Evolutionary conservation across 2,797 vertebrate genomes (phyloP).

Genomic region (Columba guinea): DNA sequence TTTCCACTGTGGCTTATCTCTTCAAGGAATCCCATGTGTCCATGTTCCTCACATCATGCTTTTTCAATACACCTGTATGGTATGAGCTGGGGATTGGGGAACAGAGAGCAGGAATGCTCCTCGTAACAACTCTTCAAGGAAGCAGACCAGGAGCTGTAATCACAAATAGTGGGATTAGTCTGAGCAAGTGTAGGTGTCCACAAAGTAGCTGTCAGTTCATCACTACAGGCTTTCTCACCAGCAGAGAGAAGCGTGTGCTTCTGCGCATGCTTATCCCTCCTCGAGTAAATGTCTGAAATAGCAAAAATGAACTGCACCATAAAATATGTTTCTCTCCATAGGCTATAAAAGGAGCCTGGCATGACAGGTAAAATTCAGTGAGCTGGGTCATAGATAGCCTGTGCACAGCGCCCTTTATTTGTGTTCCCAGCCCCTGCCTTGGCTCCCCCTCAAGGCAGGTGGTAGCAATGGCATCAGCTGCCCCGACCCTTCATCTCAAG

Average conservation of each 20-base stretch:
- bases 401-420: neutral
- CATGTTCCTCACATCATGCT: neutral
- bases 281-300: neutral
- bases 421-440: neutral
- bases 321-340: neutral
- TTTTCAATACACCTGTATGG: neutral
- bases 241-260: neutral
- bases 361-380: neutral
- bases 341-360: neutral
- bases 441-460: neutral
- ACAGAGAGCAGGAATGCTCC: neutral
- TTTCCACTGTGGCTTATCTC: neutral
- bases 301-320: neutral
- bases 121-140: neutral
- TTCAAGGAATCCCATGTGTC: neutral
- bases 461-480: neutral
- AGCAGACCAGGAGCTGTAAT: neutral
- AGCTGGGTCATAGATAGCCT: neutral
- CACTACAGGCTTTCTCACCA: neutral
- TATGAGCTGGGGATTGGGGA: neutral
- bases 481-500: neutral
- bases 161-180: neutral
- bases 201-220: neutral
- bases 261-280: neutral
- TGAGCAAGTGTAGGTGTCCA: neutral